Base-by-base conservation (phyloP, 53 echinoderm and acorn worm species). In the Henricia sp. region DNA sequence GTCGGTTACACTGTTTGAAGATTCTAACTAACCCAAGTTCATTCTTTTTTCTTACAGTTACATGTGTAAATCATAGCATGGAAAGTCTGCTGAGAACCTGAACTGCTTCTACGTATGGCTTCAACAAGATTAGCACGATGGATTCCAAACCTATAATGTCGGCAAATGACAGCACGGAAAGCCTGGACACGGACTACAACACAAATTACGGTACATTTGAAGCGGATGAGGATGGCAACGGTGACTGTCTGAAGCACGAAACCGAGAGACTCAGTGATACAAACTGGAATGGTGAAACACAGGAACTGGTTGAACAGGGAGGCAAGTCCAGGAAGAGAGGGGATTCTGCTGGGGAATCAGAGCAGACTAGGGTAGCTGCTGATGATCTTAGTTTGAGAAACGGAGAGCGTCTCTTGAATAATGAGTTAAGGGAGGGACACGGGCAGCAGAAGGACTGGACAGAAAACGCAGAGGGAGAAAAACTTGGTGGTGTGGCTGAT, bases 181-280 rank as follows among this genome's bases (percentile, higher is more conserved):
- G 40, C 41, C 30, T 76, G 36, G 76, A 80, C 37, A 16, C 1
- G 0, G n/a, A 80, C 56, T 32, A 6, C 80, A 80, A 34, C 33
- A 34, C 6, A 27, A 80, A 64, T 35, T 80, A 80, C 27, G 80
- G 80, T 21, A 80, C 80, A 43, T 80, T 80, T 20, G 44, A 64
- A 2, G 37, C 6, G 13, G 16, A 80, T 6, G 32, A 64, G 35
- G 41, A 77, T 33, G 77, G 59, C 1, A 40, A 23, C 24, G 51
- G n/a, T 3, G 51, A 71, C 34, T 51, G 38, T 36, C 16, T 16
- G 17, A 32, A 1, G 17, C 19, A 17, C 68, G 21, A 33, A 34
- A 23, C 25, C 43, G 1, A 8, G 12, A 44, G 1, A 17, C 68
- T 12, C 23, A 1, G 1, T 41, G 28, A 72, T n/a, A n/a, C n/a